phyloP scores from a whole-genome alignment of 2,888 invertebrate species.

The Dryococelus australis region DNA sequence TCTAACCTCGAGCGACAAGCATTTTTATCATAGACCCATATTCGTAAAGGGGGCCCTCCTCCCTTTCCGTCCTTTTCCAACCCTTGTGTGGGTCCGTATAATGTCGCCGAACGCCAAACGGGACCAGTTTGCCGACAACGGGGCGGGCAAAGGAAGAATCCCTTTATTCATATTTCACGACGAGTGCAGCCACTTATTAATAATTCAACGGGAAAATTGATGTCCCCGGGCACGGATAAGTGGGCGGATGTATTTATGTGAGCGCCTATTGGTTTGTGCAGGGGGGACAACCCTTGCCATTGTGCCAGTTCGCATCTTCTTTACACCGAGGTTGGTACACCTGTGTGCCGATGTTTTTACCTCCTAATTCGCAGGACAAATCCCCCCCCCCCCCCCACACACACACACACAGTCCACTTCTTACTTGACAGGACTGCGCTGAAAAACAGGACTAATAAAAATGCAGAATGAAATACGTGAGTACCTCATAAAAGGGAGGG shows the following conservation, averaged over 20 bases:
- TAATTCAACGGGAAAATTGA: constrained; percentile 16
- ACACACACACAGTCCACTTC: background rate
- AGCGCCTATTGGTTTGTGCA: background rate
- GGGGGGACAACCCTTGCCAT: constrained; percentile 5
- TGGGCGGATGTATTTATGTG: constrained; percentile 10
- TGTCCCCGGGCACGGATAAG: constrained; percentile 1
- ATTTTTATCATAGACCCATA: background rate
- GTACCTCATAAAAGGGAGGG: too few relatives aligned
- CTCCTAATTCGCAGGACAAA: background rate
- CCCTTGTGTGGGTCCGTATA: background rate
- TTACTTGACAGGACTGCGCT: background rate
- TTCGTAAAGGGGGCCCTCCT: background rate
- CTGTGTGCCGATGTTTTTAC: background rate
- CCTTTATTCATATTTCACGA: background rate
- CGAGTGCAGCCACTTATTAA: constrained; percentile 16
- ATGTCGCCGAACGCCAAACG: background rate
- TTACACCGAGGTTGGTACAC: background rate
- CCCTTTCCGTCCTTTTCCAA: too few relatives aligned
- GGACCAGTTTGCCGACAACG: background rate
- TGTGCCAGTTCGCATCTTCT: background rate
- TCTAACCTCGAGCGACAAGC: background rate
- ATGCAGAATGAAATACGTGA: too few relatives aligned
- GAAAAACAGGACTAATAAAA: too few relatives aligned
- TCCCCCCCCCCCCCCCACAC: background rate
- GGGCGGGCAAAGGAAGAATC: background rate